Evolutionary conservation across 2,888 invertebrate genomes (phyloP).

Genomic region (Caradrina kadenii): DNA sequence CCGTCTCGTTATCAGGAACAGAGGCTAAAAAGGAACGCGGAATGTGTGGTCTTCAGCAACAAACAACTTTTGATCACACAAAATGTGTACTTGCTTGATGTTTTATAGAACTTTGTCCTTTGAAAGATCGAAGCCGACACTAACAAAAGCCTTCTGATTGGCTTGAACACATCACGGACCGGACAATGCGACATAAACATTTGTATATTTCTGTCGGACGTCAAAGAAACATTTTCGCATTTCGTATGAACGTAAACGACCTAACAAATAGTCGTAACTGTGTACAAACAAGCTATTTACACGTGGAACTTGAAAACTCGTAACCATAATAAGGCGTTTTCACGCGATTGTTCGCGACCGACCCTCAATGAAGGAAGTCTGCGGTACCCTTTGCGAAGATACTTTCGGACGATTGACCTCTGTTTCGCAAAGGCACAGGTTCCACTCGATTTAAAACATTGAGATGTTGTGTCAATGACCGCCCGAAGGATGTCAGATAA

Average conservation of each 20-base stretch:
- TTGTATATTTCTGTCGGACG: constrained; percentile 76
- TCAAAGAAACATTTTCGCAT: constrained; percentile 80
- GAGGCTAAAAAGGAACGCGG: constrained; percentile 40
- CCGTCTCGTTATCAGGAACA: constrained; percentile 24
- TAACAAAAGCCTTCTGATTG: constrained; percentile 76
- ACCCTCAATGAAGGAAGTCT: constrained; percentile 54
- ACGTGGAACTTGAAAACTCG: constrained; percentile 62
- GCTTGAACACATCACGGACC: constrained; percentile 72
- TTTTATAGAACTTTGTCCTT: constrained; percentile 76
- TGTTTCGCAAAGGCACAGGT: constrained; percentile 53
- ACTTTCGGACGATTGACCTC: constrained; percentile 58
- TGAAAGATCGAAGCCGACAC: constrained; percentile 72
- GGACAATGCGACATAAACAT: constrained; percentile 86
- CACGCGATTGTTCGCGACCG: constrained; percentile 66
- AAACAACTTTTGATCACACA: constrained; percentile 60
- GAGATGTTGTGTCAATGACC: constrained; percentile 76
- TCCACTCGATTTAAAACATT: constrained; percentile 72
- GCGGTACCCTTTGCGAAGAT: constrained; percentile 56
- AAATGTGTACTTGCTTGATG: constrained; percentile 56
- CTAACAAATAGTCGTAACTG: constrained; percentile 83
- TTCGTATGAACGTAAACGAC: constrained; percentile 73
- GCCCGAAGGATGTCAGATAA: constrained; percentile 72
- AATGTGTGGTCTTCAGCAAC: constrained; percentile 52
- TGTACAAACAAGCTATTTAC: constrained; percentile 74
- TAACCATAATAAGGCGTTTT: constrained; percentile 68